Evolutionary conservation across 2,888 invertebrate species (phyloP), one percentile per base, ranked within the genome.

Genomic region (Ryuthela nishihirai): DNA sequence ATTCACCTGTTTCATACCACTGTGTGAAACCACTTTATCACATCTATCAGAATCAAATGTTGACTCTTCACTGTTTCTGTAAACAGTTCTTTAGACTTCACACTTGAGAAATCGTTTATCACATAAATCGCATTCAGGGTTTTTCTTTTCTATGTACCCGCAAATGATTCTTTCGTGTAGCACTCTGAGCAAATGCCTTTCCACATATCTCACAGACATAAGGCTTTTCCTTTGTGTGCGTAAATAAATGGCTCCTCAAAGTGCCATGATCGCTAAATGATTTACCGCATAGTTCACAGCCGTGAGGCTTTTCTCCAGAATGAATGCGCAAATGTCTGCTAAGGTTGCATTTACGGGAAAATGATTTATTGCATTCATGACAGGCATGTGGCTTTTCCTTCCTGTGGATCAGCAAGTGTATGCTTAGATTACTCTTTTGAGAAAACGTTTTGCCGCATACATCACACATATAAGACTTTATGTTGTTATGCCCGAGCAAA

Each of bases 391-490:
- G 79, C 45, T 77, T 73, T 35, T 71, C 70, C 45, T 73, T 73
- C 6, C 72, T 84, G 72, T 79, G 78, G n/a, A 72, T 73, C 25
- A 74, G 67, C 50, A 72, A 66, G 64, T 78, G 78, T 64, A 76
- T 77, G 12, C 5, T 44, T 21, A 44, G 23, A 6, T 10, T 18
- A 21, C 10, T 29, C 18, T 42, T 42, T 4, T 29, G 29, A 20
- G 42, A 7, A 42, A 42, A 42, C 6, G 26, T n/a, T 18, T 42
- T 42, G 2, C 74, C 69, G 66, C 79, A 79, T 3, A 78, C 70
- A 69, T 78, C 77, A 62, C 79, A 79, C 77, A 78, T 73, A 68
- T 75, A 80, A 1, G 79, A 79, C 46, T 77, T 73, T 34, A 70
- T 70, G 45, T 73, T 73, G 5, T 72, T 84, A 72, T 79, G 78